Evolutionary conservation across 2,888 invertebrate genomes (phyloP), one percentile per base, ranked within the genome.

Genomic region (Euphydryas editha): DNA sequence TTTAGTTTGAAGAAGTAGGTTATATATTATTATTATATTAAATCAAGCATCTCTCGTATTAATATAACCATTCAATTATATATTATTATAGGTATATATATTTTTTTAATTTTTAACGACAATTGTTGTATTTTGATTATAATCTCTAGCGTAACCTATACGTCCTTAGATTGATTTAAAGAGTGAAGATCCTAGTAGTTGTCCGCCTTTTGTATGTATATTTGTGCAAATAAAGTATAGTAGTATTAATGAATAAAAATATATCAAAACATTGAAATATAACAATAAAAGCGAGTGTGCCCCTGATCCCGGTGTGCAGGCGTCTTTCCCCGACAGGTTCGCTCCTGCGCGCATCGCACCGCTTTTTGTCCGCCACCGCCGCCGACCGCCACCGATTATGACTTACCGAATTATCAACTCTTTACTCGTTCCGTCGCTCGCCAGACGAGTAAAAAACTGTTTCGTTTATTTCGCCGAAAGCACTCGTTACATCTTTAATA

Each of bases 351-450:
- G 36, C 56, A 59, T 64, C 55, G 68, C 65, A 59, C 42, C 59
- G 49, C 60, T 73, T 73, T 73, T 73, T 73, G 71, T 65, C 39
- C 60, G 37, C 30, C 36, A 24, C 62, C 62, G 62, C 66, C 24
- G 51, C 21, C n/a, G 51, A 15, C 67, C 59, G 64, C 73, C 71
- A 59, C 69, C 65, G 70, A 62, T 68, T 70, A 72, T 67, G 68
- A 70, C 64, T 70, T 70, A 70, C 72, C 70, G 66, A 72, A 72
- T 72, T 68, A 72, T 68, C 70, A 66, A 65, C 59, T 70, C 51
- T 64, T 62, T 64, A 62, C 66, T 61, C 42, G 65, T 36, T 21
- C 49, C 30, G 30, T 54, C 30, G 62, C 59, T 51, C 49, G 49
- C 30, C 66, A 42, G 57, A 57, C 61, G n/a, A 46, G 20, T 58